Evolutionary conservation across 1,140 invertebrate genomes (phyloP), one percentile per base, ranked within the genome.

Genomic region (Tenebrio molitor): DNA sequence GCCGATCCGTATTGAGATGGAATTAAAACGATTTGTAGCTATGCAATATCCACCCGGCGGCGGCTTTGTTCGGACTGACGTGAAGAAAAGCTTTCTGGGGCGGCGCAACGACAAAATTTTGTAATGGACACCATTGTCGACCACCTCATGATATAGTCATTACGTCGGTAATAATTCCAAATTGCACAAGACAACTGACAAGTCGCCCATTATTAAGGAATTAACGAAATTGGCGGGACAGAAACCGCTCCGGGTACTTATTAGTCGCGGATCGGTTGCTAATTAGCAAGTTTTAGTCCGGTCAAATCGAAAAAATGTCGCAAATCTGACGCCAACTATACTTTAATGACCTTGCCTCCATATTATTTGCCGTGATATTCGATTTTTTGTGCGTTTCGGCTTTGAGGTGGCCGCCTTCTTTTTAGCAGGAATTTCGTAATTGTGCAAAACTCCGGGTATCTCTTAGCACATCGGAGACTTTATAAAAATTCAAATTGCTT

Each of bases 1-100:
- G 64, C 64, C 64, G 64, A 21, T 66, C 42, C n/a, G 6, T 23
- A 23, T 66, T 12, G 64, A 65, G 36, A n/a, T 12, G 36, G 36
- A 39, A 39, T 39, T 12, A 12, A 65, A 42, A 39, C 39, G 33
- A 36, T 65, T 12, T 65, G 39, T 23, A 33, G 21, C 6, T 62
- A 23, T 62, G 29, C 21, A 23, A 23, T 25, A 17, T 62, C 25
- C 44, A 16, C 14, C 14, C 44, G 17, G 44, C 14, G 44, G 14
- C 2, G 21, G 2, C 58, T 64, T 42, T 41, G 46, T 23, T 23
- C 17, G 46, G 14, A 19, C 12, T 39, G 12, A n/a, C 16, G 23
- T n/a, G 50, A 15, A 58, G 19, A 23, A 25, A 29, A 29, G n/a
- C 14, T 39, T 39, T 39, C 36, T 8, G 7, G 10, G 10, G 4